These are phyloP conservation scores for Otolemur garnettii DNA, from an alignment of 2,113 vertebrate genomes.

Conservation along the genomic window DNA sequence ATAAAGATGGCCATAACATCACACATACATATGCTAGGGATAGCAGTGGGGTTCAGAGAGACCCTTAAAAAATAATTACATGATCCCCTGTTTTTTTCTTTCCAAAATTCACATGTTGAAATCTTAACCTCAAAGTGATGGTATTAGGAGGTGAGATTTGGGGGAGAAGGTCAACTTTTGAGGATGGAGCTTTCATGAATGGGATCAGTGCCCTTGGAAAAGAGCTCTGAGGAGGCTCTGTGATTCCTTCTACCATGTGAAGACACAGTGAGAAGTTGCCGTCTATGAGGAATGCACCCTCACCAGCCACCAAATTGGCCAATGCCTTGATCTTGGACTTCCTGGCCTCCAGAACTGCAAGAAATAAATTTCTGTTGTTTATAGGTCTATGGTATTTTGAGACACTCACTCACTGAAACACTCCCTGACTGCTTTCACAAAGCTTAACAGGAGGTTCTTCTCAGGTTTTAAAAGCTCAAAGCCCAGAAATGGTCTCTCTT, in stretches of 20 bases:
- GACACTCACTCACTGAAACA: background rate
- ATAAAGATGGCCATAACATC: background rate
- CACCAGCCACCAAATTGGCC: rapidly evolving
- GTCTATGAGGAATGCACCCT: background rate
- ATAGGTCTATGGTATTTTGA: background rate
- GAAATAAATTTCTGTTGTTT: background rate
- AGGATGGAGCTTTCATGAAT: background rate
- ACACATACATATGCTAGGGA: background rate
- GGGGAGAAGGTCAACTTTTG: background rate
- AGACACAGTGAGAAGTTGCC: background rate
- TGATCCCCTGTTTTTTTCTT: background rate
- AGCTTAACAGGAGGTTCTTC: background rate
- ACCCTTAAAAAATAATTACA: background rate
- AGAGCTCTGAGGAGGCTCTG: background rate
- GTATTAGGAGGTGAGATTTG: background rate
- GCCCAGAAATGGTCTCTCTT: background rate
- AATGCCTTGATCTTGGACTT: background rate
- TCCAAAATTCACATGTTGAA: background rate
- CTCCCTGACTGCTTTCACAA: background rate
- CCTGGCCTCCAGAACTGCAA: background rate
- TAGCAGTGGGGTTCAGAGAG: background rate
- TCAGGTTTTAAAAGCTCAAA: background rate
- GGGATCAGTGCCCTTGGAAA: background rate
- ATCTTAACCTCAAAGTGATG: background rate
- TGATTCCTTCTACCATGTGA: background rate